Conservation (phyloP, 2,113 vertebrate species). For the Crypturellus undulatus region DNA sequence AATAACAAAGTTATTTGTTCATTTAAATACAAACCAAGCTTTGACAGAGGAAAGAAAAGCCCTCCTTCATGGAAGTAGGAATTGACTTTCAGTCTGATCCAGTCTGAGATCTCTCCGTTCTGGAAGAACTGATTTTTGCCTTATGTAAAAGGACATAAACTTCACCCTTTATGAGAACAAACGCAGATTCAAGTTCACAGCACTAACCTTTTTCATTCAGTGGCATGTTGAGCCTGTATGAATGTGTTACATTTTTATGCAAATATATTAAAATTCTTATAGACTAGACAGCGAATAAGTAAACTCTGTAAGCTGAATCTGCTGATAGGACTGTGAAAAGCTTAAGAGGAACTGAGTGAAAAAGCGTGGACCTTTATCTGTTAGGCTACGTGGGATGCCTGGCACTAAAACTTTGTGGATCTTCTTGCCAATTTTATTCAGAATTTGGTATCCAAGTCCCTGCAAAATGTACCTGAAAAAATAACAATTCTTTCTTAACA, state of each 20-base stretch:
- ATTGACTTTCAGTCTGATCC: neutral
- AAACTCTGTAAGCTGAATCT: neutral
- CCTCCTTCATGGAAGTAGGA: neutral
- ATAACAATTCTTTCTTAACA: neutral
- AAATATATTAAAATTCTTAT: neutral
- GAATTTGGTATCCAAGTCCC: neutral
- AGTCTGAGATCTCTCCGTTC: neutral
- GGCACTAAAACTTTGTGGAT: neutral
- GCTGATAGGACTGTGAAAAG: neutral
- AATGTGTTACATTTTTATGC: neutral
- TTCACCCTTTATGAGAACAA: neutral
- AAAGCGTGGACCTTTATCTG: neutral
- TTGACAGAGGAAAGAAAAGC: neutral
- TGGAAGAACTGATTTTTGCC: neutral
- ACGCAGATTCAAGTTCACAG: neutral
- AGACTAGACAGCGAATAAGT: neutral
- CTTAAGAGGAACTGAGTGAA: neutral
- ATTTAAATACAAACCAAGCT: neutral
- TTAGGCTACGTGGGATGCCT: neutral
- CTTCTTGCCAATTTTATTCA: neutral
- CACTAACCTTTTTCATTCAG: neutral
- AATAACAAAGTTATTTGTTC: neutral
- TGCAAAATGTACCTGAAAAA: neutral
- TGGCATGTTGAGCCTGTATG: neutral
- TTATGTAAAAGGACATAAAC: fast-evolving